Evolutionary conservation across 2,888 invertebrate genomes (phyloP), one percentile per base, ranked within the genome.

Genomic region (Ametastegia equiseti): DNA sequence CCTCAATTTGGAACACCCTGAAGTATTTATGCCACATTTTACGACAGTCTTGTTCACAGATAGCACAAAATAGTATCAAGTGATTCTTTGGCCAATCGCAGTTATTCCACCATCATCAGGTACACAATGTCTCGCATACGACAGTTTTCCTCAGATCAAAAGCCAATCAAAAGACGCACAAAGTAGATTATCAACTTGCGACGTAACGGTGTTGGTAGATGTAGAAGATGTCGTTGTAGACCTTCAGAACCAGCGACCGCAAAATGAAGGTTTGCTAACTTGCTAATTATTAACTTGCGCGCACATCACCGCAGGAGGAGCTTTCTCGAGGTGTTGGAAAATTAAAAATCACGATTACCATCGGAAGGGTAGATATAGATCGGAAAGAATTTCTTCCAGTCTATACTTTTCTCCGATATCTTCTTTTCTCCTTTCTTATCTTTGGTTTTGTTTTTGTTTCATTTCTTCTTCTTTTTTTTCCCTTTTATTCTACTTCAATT

Each of bases 181-280:
- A 67, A 67, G 39, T 39, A 23, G 39, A 67, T 67, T n/a, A 39
- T n/a, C 36, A 36, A 3, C n/a, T 39, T n/a, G n/a, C n/a, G n/a
- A n/a, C n/a, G n/a, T n/a, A n/a, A n/a, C n/a, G n/a, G n/a, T n/a
- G n/a, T n/a, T n/a, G n/a, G n/a, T n/a, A n/a, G n/a, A n/a, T n/a
- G n/a, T n/a, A n/a, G n/a, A n/a, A n/a, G n/a, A n/a, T n/a, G 13
- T 15, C 11, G 36, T 39, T 1, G 2, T 39, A 4, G 15, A 19
- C 36, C 39, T 33, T 65, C 65, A 65, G n/a, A 2, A 36, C 1
- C 36, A 36, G 11, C 36, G 15, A 36, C 65, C 39, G 65, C 39
- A 39, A 65, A 65, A n/a, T 30, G n/a, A 36, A n/a, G 65, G n/a
- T 67, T 36, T 67, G 39, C 36, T 23, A 39, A 67, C 65, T 67